Base-by-base conservation (phyloP, 2,888 invertebrate species). In the Heteropelma amictum region DNA sequence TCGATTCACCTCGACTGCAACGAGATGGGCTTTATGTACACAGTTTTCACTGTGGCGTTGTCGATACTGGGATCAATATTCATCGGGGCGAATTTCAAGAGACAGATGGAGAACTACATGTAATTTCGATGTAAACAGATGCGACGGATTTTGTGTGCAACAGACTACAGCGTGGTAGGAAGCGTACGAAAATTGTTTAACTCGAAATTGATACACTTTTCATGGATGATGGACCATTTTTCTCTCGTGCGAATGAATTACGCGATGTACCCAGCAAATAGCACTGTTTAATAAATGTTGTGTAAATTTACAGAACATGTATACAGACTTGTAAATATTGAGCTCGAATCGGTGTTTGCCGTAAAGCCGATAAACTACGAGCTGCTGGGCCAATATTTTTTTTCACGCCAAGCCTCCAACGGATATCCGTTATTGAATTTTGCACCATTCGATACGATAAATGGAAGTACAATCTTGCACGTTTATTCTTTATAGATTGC, bases 51-150 rank as follows among this genome's bases (percentile, higher is more conserved):
- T 1, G 7, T 14, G 14, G 56, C 26, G 35, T 56, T 56, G 35
- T 56, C 38, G 26, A 56, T 38, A 21, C 12, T 21, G 10, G 14
- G 26, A 56, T 47, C 61, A 33, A 61, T 61, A 61, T 61, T 61
- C 47, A 12, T 33, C 30, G 33, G 14, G 28, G 23, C 33, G 33
- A 33, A 6, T 14, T 6, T 12, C 33, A 33, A 14, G 12, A 14
- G 12, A 38, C 6, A 38, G 38, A n/a, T 1, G 28, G 17, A 30
- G 19, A 3, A 14, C 10, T 8, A 28, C 51, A 30, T 51, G 17
- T 17, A 51, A 30, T 35, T 33, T 21, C 6, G 1, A 21, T 17
- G 33, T 10, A 5, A 10, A 53, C 7, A 21, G 0, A n/a, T n/a
- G n/a, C n/a, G n/a, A n/a, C n/a, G n/a, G n/a, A n/a, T n/a, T n/a